Evolutionary conservation across 2,113 vertebrate genomes (phyloP).

Genomic region (Ondatra zibethicus): DNA sequence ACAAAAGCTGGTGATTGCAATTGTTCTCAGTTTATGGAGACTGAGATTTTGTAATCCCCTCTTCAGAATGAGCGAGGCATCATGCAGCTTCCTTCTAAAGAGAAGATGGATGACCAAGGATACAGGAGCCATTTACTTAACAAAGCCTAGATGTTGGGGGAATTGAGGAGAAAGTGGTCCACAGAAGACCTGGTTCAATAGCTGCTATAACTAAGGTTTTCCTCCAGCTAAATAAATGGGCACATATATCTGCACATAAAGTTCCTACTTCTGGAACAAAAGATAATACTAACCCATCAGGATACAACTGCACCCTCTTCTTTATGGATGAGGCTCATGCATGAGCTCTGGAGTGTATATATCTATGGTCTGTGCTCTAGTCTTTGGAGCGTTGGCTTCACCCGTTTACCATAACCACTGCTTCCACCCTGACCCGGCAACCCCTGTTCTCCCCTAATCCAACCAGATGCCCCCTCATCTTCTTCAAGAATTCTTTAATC

Average conservation of each 20-base stretch:
- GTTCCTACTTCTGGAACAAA: not conserved
- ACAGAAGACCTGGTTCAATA: not conserved
- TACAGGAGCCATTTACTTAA: not conserved
- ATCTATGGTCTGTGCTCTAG: not conserved
- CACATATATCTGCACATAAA: not conserved
- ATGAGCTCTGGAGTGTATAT: not conserved
- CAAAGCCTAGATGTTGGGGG: not conserved
- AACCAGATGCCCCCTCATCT: not conserved
- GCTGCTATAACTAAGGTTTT: not conserved
- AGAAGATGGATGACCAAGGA: not conserved
- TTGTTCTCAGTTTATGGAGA: conserved; percentile 17
- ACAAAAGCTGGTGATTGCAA: conserved; percentile 41
- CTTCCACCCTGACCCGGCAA: not conserved
- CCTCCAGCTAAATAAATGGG: conserved; percentile 31
- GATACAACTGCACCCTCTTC: not conserved
- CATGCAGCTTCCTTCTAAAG: not conserved
- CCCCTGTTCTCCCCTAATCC: not conserved
- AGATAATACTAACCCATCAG: not conserved
- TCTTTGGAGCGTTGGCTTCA: not conserved
- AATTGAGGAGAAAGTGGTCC: not conserved
- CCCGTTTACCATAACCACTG: not conserved
- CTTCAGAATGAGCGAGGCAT: not conserved
- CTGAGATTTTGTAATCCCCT: not conserved
- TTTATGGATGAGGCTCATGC: not conserved
- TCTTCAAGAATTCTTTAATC: conserved; percentile 34